Base-by-base conservation (phyloP, 2,888 invertebrate genomes). In the Zonitis immaculata region DNA sequence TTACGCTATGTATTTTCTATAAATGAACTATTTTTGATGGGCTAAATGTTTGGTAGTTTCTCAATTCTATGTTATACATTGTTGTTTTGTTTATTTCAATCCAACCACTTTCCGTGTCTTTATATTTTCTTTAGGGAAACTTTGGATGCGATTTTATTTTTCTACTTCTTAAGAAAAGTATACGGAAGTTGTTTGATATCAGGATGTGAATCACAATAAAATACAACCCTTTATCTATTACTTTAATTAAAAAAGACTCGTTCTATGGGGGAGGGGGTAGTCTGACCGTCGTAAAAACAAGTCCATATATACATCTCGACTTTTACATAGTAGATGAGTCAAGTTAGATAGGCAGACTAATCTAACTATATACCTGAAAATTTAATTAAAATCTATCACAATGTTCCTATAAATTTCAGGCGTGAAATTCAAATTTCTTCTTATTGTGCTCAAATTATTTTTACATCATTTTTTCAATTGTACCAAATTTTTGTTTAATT, bases 281-380 rank as follows among this genome's bases (percentile, higher is more conserved):
- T 35, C 35, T 16, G 35, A 35, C 32, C 67, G 57, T 64, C 68
- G 67, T 69, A 67, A 69, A 69, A 66, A 64, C 65, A n/a, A 64
- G 65, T 67, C 65, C 61, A n/a, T n/a, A 60, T 64, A 60, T 61
- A 62, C 51, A 46, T 51, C 60, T 58, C 62, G 35, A 35, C 35
- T 35, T 35, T 16, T 35, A 18, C 35, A n/a, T n/a, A n/a, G 60
- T 61, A 63, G 69, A 71, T 71, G 68, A 69, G 69, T 69, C 68
- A 68, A 6, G 60, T 60, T 59, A 67, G 70, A 69, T 70, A 70
- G 68, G 67, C 65, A 59, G 59, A 59, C 57, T 49, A 47, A 53
- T n/a, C n/a, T n/a, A n/a, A n/a, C n/a, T n/a, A 60, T 60, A 58
- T 60, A 66, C 66, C 66, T 66, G 62, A 59, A 65, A 64, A 63